Evolutionary conservation across 2,113 vertebrate genomes (phyloP), one percentile per base, ranked within the genome.

Genomic region (Calidris pygmaea): DNA sequence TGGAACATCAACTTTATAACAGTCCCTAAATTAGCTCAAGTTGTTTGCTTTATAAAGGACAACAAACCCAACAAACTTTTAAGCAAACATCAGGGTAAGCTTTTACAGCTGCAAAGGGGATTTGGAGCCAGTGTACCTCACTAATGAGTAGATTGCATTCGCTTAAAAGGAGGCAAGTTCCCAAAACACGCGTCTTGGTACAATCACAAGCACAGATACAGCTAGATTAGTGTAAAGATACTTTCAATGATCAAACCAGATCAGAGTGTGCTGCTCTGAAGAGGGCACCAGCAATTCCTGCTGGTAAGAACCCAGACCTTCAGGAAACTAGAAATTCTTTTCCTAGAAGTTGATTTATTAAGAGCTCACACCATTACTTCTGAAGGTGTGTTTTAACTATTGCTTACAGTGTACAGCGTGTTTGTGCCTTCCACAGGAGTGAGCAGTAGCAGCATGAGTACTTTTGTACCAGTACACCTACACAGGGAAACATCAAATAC

Each of bases 1-100:
- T 87, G 85, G 66, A 89, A 89, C 70, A 89, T 56, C 65, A 32
- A 72, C 80, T 91, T 87, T 82, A 72, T 87, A 95, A 87, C 24
- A 68, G 50, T 82, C 11, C 59, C 37, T 76, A 96, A 92, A 89
- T 93, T 89, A 93, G 71, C 86, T 89, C 18, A 58, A 86, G 72
- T 74, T 86, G 29, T 90, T 91, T 93, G 47, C 45, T 92, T 58
- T 72, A 41, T 65, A 68, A 83, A 87, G 62, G 66, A 89, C 62
- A 94, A 71, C n/a, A 95, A 94, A 68, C 16, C 20, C 35, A 90
- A 68, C 30, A 71, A 96, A 92, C 88, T 96, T 95, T 71, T 30
- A 89, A 89, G 66, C 47, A 91, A 94, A 77, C 37, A 80, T 11
- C 45, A 47, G 63, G 45, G 32, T 41, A 90, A 93, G 65, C 19